Conservation (phyloP, 1,140 invertebrate species). For the Cotesia glomerata region DNA sequence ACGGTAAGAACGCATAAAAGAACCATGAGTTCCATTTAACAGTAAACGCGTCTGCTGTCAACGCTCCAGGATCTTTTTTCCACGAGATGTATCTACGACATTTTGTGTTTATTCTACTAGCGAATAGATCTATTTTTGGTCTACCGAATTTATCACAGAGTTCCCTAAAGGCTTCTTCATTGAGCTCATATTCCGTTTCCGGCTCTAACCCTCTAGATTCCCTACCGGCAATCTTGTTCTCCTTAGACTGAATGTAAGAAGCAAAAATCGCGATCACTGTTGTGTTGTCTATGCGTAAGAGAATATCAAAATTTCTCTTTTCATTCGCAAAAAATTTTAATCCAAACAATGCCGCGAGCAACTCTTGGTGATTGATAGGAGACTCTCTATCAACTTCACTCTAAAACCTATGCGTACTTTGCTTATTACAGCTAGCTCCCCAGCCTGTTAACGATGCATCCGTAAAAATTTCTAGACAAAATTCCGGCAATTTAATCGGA, state of each 20-base stretch:
- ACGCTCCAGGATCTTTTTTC: conserved; percentile 35
- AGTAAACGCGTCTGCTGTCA: conserved; percentile 30
- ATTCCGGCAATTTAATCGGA: conserved; percentile 20
- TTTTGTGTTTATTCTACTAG: conserved; percentile 30
- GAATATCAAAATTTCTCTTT: conserved; percentile 15
- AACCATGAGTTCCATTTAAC: conserved; percentile 19
- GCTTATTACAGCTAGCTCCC: conserved; percentile 29
- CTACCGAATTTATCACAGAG: conserved; percentile 32
- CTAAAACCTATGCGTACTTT: conserved; percentile 35
- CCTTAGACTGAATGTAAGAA: conserved; percentile 39
- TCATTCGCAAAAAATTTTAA: conserved; percentile 36
- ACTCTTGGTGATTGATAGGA: conserved; percentile 44
- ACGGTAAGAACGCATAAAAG: conserved; percentile 32
- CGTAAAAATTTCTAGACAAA: conserved; percentile 37
- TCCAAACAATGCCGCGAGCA: conserved; percentile 37
- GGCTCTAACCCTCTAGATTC: conserved; percentile 36
- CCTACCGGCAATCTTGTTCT: conserved; percentile 39
- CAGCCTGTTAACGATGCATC: conserved; percentile 41
- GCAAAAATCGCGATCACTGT: conserved; percentile 38
- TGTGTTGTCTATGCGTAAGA: conserved; percentile 33
- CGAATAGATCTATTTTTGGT: conserved; percentile 31
- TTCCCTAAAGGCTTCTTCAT: conserved; percentile 31
- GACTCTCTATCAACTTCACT: conserved; percentile 16
- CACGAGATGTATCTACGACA: conserved; percentile 40
- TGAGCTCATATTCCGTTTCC: conserved; percentile 27